Percentiles rank a stretch among this genome's conserved stretches.
These are phyloP conservation scores for Eleutherodactylus coqui DNA, from an alignment of 2,797 vertebrate genomes.

Conservation along the genomic window DNA sequence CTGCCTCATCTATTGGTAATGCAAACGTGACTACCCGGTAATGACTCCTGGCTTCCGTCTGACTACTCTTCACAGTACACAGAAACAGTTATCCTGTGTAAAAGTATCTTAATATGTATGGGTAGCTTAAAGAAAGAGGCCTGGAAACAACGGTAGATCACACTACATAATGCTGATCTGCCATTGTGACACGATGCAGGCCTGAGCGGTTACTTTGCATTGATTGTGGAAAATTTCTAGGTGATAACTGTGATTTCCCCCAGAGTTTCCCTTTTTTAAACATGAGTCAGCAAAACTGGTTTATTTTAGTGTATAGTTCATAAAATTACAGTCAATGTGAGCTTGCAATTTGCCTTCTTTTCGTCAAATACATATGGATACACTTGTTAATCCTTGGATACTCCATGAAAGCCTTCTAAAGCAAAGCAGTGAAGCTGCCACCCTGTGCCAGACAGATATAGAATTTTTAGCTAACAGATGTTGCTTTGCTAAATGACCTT, in stretches of 20 bases:
- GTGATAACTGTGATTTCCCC: no score
- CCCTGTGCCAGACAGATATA: neutral
- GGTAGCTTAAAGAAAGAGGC: neutral
- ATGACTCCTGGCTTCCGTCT: no score
- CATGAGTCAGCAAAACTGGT: neutral
- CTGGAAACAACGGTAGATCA: neutral
- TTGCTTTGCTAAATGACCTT: slow-evolving; percentile 56
- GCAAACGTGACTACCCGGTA: no score
- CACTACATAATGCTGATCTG: neutral
- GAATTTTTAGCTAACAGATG: slow-evolving; percentile 48
- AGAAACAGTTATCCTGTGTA: no score
- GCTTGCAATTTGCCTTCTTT: neutral
- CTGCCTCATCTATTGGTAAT: no score
- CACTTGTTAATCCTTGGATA: slow-evolving; percentile 2
- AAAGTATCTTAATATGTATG: no score
- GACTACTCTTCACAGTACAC: no score
- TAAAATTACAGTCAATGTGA: neutral
- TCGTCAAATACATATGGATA: neutral
- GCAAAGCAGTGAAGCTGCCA: slow-evolving; percentile 21
- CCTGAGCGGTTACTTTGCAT: neutral
- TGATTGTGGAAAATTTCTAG: no score
- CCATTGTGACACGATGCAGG: neutral
- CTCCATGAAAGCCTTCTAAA: neutral
- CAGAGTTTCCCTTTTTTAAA: neutral
- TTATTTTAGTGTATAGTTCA: neutral